Conservation (phyloP, 2,797 vertebrate species). For the Leptoclinus maculatus region DNA sequence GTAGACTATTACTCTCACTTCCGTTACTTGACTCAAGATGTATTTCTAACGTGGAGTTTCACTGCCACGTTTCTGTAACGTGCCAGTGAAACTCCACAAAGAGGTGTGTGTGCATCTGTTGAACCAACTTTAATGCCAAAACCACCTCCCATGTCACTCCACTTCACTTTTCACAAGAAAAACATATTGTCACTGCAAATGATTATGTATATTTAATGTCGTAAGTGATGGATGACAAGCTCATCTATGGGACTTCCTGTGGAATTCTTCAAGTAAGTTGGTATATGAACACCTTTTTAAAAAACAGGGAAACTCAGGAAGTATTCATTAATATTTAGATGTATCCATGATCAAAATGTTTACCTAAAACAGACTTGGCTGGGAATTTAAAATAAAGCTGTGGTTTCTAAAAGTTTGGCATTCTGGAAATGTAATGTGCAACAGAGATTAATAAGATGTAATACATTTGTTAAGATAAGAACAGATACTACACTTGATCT, state of each 20-base stretch:
- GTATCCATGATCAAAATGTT: background rate
- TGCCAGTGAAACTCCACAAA: background rate
- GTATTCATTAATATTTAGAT: background rate
- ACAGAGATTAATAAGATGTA: background rate
- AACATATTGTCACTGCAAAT: background rate
- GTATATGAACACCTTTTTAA: background rate
- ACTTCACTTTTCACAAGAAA: background rate
- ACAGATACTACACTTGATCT: no score
- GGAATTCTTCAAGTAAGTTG: background rate
- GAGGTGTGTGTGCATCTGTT: background rate
- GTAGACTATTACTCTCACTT: background rate
- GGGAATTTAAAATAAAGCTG: background rate
- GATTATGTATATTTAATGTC: background rate
- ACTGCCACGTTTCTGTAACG: no score
- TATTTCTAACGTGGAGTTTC: background rate
- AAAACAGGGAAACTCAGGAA: background rate
- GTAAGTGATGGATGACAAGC: background rate
- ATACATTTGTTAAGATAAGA: background rate
- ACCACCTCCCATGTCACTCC: background rate
- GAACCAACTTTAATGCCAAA: slow-evolving; percentile 35
- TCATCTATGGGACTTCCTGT: background rate
- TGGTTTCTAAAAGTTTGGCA: background rate
- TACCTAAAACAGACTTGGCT: no score
- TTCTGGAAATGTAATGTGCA: slow-evolving; percentile 7
- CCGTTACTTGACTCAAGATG: background rate